phyloP scores from a whole-genome alignment of 2,797 vertebrate genomes.

The Euphonia xanthogaster region DNA sequence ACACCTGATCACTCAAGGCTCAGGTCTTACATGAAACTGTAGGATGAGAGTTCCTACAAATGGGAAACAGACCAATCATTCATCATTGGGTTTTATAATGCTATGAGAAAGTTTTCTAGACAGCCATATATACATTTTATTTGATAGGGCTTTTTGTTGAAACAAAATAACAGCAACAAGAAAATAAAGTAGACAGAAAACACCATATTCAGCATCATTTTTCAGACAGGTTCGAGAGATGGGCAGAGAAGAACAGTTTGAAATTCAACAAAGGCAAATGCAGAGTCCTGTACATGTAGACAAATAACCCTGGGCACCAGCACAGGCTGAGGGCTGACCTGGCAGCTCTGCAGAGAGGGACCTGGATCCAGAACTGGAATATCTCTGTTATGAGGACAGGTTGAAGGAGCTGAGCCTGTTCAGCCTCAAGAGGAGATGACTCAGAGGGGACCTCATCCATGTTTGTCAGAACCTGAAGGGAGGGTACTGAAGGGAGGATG shows the following conservation, averaged over 20 bases:
- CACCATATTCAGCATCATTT: background rate
- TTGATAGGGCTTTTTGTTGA: background rate
- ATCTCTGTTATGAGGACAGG: background rate
- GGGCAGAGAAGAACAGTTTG: background rate
- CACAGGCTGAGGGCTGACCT: background rate
- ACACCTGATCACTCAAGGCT: background rate
- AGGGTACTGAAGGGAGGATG: background rate
- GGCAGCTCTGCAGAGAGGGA: background rate
- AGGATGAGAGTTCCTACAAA: background rate
- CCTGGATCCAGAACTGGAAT: background rate
- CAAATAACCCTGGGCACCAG: background rate
- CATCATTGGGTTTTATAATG: fast-evolving
- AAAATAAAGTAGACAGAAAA: background rate
- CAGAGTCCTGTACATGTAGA: background rate
- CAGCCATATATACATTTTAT: background rate
- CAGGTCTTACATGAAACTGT: background rate
- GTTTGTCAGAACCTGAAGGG: background rate
- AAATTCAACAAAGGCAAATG: background rate
- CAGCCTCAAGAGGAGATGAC: background rate
- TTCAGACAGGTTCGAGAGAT: background rate
- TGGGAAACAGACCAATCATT: background rate
- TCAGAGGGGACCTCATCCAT: background rate
- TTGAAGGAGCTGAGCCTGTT: background rate
- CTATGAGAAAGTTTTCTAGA: background rate
- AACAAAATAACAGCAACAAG: background rate